Conservation (phyloP, 1,140 invertebrate genomes). For the Oncopodura yosiiana region DNA sequence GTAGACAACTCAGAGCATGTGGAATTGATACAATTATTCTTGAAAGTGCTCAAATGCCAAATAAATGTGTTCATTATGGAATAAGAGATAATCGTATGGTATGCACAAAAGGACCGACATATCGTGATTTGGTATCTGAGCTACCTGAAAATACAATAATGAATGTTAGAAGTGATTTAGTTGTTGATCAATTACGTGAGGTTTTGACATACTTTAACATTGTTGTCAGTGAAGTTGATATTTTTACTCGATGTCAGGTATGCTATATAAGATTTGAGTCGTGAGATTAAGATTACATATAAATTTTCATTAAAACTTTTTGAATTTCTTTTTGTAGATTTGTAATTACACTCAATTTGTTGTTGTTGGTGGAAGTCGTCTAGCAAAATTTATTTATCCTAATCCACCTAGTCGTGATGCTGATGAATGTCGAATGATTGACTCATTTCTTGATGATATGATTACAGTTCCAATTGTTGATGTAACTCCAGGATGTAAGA, state of each 20-base stretch:
- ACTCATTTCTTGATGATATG: not conserved
- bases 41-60: slow-evolving; percentile 43
- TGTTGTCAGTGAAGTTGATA: slow-evolving; percentile 47
- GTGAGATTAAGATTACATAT: no score
- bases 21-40: slow-evolving; percentile 54
- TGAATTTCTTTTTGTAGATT: no score
- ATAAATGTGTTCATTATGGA: slow-evolving; percentile 45
- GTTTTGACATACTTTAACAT: slow-evolving; percentile 55
- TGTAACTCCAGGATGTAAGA: not conserved
- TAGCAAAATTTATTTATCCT: no score
- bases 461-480: not conserved
- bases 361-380: not conserved
- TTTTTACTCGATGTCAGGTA: slow-evolving; percentile 58
- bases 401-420: no score
- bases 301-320: no score
- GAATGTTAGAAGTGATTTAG: no score
- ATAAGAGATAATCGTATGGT: slow-evolving; percentile 47
- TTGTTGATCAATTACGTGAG: slow-evolving; percentile 50
- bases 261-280: no score
- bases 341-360: no score
- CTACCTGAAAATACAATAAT: not conserved
- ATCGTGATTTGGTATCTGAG: slow-evolving; percentile 39
- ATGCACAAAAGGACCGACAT: slow-evolving; percentile 47
- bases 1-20: slow-evolving; percentile 51
- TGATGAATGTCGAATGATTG: not conserved